These are phyloP conservation scores for Trissolcus japonicus DNA, from an alignment of 2,888 invertebrate genomes.

Conservation along the genomic window DNA sequence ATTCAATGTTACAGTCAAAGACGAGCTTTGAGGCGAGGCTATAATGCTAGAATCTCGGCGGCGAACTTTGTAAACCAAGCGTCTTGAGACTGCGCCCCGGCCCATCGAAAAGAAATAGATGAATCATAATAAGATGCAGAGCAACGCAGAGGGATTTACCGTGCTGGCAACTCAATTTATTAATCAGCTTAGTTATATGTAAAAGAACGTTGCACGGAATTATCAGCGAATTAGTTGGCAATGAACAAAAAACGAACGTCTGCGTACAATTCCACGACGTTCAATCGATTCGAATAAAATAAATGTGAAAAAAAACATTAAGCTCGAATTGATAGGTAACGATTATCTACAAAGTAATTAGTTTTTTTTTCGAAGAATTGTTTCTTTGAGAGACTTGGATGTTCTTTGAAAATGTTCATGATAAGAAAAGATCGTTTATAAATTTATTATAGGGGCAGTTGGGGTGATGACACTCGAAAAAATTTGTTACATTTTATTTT, in stretches of 20 bases:
- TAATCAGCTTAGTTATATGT: constrained; percentile 5
- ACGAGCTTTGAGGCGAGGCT: not conserved
- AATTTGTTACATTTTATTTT: no score
- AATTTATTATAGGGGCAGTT: no score
- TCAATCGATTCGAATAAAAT: no score
- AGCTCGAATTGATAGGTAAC: no score
- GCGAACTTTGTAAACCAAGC: not conserved
- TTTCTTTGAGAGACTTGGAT: no score
- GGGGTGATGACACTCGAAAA: no score
- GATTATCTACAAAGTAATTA: no score
- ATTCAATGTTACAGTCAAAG: not conserved
- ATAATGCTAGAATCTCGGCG: constrained; percentile 1
- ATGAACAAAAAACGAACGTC: not conserved
- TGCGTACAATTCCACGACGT: not conserved
- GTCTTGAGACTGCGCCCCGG: not conserved
- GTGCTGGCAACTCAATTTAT: constrained; percentile 13
- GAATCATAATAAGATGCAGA: constrained; percentile 13
- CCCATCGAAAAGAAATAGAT: constrained; percentile 15
- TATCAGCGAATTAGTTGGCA: constrained; percentile 2
- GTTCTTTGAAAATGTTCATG: no score
- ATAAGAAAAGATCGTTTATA: no score
- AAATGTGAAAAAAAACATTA: no score
- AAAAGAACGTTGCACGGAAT: constrained; percentile 5
- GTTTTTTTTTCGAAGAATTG: no score
- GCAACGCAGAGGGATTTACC: constrained; percentile 6